These are phyloP conservation scores for Epinotia demarniana DNA, from an alignment of 2,888 invertebrate species.

Conservation along the genomic window DNA sequence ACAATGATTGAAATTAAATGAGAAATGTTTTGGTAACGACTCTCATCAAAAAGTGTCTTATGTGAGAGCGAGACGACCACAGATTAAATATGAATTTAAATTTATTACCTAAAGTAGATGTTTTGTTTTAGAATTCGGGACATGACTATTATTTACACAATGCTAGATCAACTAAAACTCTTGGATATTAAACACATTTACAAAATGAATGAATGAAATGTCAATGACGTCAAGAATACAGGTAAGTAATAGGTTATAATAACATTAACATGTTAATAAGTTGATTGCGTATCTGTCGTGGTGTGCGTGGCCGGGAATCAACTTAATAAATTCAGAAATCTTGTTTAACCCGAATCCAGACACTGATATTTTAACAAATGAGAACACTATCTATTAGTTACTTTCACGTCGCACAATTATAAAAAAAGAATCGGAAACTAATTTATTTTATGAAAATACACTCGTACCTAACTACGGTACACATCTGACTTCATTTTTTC, in stretches of 20 bases:
- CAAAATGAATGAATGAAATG: background rate
- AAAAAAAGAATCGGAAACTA: background rate
- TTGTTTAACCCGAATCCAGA: background rate
- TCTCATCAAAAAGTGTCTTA: too few relatives aligned
- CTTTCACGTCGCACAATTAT: background rate
- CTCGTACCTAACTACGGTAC: too few relatives aligned
- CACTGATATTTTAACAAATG: background rate
- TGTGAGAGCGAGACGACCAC: too few relatives aligned
- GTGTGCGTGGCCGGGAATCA: background rate
- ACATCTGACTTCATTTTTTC: too few relatives aligned
- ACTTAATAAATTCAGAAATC: background rate
- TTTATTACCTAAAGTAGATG: background rate
- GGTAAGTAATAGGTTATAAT: background rate
- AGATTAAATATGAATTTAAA: background rate
- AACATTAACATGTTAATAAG: conserved; percentile 10
- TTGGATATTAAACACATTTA: background rate
- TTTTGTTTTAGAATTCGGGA: too few relatives aligned
- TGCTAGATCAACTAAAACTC: background rate
- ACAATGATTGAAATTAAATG: too few relatives aligned
- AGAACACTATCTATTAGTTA: background rate
- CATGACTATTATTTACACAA: too few relatives aligned
- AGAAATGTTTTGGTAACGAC: too few relatives aligned
- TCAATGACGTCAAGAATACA: background rate
- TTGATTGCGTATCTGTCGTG: background rate
- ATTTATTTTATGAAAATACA: too few relatives aligned